Evolutionary conservation across 2,888 invertebrate genomes (phyloP).

Genomic region (Pemphredon lugubris): DNA sequence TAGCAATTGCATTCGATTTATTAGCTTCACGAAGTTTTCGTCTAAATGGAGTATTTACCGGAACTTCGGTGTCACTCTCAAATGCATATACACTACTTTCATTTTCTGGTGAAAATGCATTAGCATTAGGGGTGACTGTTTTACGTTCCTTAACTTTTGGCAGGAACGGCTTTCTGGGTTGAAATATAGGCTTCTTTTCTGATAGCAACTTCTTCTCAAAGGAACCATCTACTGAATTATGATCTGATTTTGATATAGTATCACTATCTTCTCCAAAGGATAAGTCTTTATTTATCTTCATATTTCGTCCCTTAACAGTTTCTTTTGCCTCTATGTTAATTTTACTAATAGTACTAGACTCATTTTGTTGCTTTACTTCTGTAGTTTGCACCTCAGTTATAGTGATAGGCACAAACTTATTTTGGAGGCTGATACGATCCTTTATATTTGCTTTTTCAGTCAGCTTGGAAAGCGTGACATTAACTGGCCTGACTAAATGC

Average conservation of each 20-base stretch:
- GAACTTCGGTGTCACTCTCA: conserved; percentile 85
- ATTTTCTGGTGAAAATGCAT: conserved; percentile 86
- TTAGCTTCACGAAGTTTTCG: conserved; percentile 74
- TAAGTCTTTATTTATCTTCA: conserved; percentile 73
- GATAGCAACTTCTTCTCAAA: conserved; percentile 68
- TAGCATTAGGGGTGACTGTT: conserved; percentile 80
- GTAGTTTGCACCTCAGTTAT: conserved; percentile 16
- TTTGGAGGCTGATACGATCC: conserved; percentile 39
- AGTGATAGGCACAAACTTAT: conserved; percentile 30
- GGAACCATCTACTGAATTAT: conserved; percentile 65
- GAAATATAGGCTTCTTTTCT: conserved; percentile 76
- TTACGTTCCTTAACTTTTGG: conserved; percentile 83
- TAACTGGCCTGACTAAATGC: conserved; percentile 78
- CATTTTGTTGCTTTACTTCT: conserved; percentile 36
- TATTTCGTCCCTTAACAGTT: conserved; percentile 47
- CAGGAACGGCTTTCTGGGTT: conserved; percentile 83
- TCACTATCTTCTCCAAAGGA: conserved; percentile 69
- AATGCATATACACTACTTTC: conserved; percentile 89
- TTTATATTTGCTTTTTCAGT: conserved; percentile 50
- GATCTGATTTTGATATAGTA: conserved; percentile 68
- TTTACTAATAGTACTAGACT: conserved; percentile 23
- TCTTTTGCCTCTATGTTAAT: conserved; percentile 30
- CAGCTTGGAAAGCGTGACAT: conserved; percentile 77
- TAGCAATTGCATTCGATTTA: conserved; percentile 30
- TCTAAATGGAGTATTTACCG: conserved; percentile 83